These are phyloP conservation scores for Selenia dentaria DNA, from an alignment of 2,888 invertebrate species.

Conservation along the genomic window DNA sequence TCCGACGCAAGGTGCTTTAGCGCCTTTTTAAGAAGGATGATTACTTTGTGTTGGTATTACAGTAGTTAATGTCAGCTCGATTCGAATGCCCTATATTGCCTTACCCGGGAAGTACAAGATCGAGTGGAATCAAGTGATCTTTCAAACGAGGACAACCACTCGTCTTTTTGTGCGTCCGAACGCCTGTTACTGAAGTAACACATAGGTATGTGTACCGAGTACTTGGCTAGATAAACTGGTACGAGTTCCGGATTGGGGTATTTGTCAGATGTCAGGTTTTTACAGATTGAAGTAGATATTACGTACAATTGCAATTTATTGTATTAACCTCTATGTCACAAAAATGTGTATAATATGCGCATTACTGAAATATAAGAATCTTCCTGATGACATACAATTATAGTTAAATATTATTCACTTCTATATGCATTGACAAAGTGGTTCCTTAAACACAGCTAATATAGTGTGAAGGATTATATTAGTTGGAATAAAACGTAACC, in stretches of 20 bases:
- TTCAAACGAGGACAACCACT: constrained; percentile 65
- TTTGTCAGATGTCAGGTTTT: background rate
- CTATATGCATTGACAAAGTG: too few relatives aligned
- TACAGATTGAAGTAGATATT: too few relatives aligned
- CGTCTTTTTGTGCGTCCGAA: constrained; percentile 53
- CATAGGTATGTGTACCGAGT: background rate
- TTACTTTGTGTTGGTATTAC: background rate
- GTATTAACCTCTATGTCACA: too few relatives aligned
- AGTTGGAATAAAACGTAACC: too few relatives aligned
- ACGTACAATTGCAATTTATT: too few relatives aligned
- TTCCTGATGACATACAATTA: too few relatives aligned
- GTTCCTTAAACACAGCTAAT: too few relatives aligned
- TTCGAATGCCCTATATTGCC: constrained; percentile 34
- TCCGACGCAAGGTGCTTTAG: background rate
- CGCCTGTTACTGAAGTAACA: constrained; percentile 14
- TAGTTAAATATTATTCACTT: too few relatives aligned
- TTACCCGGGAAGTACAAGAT: constrained; percentile 50
- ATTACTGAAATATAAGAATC: too few relatives aligned
- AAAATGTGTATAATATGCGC: too few relatives aligned
- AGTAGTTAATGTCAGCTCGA: background rate
- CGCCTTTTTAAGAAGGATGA: background rate
- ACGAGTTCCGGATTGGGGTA: background rate
- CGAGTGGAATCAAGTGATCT: constrained; percentile 58
- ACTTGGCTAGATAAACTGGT: background rate
- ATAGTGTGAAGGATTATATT: too few relatives aligned